Conservation (phyloP, 2,797 vertebrate species). For the Xenops minutus region DNA sequence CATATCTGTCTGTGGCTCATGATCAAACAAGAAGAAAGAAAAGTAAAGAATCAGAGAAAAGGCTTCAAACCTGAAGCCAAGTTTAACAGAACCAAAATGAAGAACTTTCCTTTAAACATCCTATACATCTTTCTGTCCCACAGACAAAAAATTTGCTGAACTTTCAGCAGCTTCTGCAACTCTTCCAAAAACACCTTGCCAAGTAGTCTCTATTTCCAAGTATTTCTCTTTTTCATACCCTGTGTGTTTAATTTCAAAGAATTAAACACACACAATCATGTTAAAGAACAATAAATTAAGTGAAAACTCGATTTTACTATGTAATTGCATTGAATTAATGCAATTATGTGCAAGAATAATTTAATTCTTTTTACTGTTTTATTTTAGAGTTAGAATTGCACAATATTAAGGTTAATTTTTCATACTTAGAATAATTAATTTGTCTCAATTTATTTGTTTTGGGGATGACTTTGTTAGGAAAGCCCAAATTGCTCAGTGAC, state of each 20-base stretch:
- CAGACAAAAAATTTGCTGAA: background rate
- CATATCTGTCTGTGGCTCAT: background rate
- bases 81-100: background rate
- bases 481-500: background rate
- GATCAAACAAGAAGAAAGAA: background rate
- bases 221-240: background rate
- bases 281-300: conserved; percentile 11
- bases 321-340: background rate
- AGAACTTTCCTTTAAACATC: background rate
- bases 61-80: background rate
- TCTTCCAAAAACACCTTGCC: background rate
- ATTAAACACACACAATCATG: background rate
- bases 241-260: too few relatives aligned
- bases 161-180: background rate
- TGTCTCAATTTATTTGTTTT: background rate
- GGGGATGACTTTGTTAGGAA: background rate
- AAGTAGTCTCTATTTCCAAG: background rate
- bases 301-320: background rate
- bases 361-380: background rate
- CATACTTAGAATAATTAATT: conserved; percentile 4
- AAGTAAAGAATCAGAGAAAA: background rate
- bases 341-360: conserved; percentile 4
- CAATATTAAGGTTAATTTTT: background rate
- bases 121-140: background rate
- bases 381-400: background rate